phyloP scores from a whole-genome alignment of 2,113 vertebrate genomes.

The Aldabrachelys gigantea region DNA sequence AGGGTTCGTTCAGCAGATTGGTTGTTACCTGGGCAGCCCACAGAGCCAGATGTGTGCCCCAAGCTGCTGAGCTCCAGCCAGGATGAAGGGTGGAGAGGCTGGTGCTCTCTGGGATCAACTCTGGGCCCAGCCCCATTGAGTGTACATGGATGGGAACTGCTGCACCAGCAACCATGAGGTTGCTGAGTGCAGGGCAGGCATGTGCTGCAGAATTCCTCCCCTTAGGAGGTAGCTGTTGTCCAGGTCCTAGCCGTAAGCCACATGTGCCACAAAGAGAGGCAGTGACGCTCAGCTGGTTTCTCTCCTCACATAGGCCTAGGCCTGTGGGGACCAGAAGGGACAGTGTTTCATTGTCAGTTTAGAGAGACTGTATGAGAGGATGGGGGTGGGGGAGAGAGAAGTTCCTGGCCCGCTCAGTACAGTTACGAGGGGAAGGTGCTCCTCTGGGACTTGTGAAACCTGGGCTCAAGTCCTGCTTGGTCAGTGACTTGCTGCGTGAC shows the following conservation, averaged over 20 bases:
- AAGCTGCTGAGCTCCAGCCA: not conserved
- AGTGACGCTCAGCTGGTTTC: not conserved
- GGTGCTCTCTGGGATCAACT: not conserved
- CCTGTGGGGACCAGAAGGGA: not conserved
- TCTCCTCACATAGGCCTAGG: not conserved
- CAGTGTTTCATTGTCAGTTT: not conserved
- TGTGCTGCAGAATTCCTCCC: not conserved
- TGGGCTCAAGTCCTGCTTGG: not conserved
- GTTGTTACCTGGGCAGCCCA: not conserved
- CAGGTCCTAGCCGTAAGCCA: fast-evolving
- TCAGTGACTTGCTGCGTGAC: not conserved
- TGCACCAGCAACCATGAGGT: not conserved
- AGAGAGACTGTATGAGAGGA: not conserved
- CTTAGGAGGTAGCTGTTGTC: not conserved
- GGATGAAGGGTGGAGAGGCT: not conserved
- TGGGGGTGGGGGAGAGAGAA: not conserved
- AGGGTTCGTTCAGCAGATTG: not conserved
- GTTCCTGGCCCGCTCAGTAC: fast-evolving
- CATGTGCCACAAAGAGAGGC: not conserved
- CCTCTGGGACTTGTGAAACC: fast-evolving
- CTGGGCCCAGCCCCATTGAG: not conserved
- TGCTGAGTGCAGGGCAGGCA: not conserved
- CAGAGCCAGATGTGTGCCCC: not conserved
- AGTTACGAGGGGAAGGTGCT: not conserved
- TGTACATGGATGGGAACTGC: not conserved